Conservation (phyloP, 2,888 invertebrate genomes). For the Notodonta ziczac region DNA sequence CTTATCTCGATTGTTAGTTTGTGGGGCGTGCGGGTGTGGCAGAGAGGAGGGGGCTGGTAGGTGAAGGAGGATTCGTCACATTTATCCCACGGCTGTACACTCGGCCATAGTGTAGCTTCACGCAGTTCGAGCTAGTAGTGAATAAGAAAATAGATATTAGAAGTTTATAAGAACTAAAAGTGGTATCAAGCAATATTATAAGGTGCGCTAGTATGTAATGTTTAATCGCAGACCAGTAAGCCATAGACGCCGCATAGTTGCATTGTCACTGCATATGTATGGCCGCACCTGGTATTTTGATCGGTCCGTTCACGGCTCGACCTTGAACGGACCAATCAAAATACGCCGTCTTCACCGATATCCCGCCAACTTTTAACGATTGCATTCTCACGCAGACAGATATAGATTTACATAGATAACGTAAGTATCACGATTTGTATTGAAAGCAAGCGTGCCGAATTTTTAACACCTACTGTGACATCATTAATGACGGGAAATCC, state of each 20-base stretch:
- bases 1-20: constrained; percentile 32
- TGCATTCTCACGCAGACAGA: too few species aligned
- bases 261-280: too few species aligned
- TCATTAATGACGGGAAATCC: too few species aligned
- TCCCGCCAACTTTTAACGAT: too few species aligned
- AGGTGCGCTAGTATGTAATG: constrained; percentile 8
- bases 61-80: constrained; percentile 69
- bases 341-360: too few species aligned
- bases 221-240: constrained; percentile 10
- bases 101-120: constrained; percentile 66
- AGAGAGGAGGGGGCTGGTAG: constrained; percentile 53
- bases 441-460: too few species aligned
- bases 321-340: too few species aligned
- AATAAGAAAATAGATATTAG: constrained; percentile 53
- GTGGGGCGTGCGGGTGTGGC: constrained; percentile 36
- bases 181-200: constrained; percentile 17
- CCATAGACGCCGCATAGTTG: neutral
- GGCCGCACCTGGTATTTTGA: too few species aligned
- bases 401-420: too few species aligned
- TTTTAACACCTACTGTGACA: too few species aligned
- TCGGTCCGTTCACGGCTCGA: too few species aligned
- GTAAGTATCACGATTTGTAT: too few species aligned
- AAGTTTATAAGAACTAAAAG: constrained; percentile 40
- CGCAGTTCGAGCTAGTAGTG: constrained; percentile 76
- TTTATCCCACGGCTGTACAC: constrained; percentile 67